Evolutionary conservation across 2,797 vertebrate species (phyloP).

Genomic region (Rallus crepitans): DNA sequence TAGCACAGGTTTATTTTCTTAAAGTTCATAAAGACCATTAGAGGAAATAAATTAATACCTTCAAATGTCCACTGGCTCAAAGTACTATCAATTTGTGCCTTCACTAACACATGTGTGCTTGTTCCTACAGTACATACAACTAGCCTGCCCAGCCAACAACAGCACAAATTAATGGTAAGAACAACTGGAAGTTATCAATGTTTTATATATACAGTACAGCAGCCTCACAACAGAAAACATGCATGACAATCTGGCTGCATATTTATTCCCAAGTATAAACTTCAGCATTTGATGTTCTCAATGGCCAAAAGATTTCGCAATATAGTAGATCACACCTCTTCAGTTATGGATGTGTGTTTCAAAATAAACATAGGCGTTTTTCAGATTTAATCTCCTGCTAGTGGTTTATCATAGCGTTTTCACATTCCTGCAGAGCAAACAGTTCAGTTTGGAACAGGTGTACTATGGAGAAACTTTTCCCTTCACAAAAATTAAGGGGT

Average conservation of each 20-base stretch:
- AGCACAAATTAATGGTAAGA: background rate
- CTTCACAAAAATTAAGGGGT: background rate
- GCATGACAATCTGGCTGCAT: background rate
- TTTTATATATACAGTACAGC: background rate
- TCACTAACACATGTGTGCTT: constrained; percentile 56
- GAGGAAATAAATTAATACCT: constrained; percentile 78
- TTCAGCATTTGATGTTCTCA: background rate
- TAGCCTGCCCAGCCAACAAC: constrained; percentile 10
- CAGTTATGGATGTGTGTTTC: background rate
- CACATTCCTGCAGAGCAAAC: background rate
- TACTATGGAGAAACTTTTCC: background rate
- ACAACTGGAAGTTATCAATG: background rate
- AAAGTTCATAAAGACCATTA: constrained; percentile 77
- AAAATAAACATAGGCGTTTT: background rate
- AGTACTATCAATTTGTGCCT: constrained; percentile 53
- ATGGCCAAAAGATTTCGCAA: background rate
- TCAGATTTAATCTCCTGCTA: background rate
- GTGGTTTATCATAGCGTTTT: background rate
- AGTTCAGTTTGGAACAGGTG: background rate
- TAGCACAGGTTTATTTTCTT: constrained; percentile 73
- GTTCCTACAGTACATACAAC: background rate
- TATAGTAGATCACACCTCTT: background rate
- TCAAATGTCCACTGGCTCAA: constrained; percentile 67
- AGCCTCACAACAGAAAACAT: background rate
- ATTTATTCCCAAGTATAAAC: background rate